These are phyloP conservation scores for Merops nubicus DNA, from an alignment of 2,113 vertebrate genomes.

Conservation along the genomic window DNA sequence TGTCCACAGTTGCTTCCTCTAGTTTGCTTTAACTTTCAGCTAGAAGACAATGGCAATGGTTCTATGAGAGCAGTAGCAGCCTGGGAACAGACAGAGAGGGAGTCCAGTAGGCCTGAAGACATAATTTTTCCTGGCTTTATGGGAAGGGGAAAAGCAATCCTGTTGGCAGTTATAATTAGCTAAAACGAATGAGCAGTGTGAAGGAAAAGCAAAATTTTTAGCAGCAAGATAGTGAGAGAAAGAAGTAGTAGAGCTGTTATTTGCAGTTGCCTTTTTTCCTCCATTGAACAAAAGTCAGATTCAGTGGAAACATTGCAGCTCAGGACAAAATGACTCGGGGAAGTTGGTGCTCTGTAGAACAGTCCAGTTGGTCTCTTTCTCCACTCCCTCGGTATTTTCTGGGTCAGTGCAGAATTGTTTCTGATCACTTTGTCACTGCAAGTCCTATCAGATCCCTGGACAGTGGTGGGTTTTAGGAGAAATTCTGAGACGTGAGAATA, in stretches of 20 bases:
- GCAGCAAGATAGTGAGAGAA: neutral
- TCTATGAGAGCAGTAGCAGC: neutral
- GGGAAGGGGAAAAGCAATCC: neutral
- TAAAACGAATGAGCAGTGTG: neutral
- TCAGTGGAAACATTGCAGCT: neutral
- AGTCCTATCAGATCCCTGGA: neutral
- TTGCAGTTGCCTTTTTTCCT: neutral
- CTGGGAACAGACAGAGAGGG: neutral
- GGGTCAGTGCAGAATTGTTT: neutral
- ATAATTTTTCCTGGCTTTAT: neutral
- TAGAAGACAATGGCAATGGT: neutral
- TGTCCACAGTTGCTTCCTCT: neutral
- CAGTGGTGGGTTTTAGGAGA: neutral
- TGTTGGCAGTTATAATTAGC: neutral
- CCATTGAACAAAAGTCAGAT: neutral
- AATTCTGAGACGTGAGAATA: neutral
- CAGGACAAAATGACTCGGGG: neutral
- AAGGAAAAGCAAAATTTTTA: neutral
- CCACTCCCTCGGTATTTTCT: neutral
- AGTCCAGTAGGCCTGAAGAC: neutral
- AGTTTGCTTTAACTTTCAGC: neutral
- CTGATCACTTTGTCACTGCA: neutral
- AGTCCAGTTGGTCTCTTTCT: neutral
- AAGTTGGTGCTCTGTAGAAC: neutral
- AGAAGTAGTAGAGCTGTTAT: neutral